Evolutionary conservation across 2,113 vertebrate species (phyloP).

Genomic region (Oreochromis niloticus): DNA sequence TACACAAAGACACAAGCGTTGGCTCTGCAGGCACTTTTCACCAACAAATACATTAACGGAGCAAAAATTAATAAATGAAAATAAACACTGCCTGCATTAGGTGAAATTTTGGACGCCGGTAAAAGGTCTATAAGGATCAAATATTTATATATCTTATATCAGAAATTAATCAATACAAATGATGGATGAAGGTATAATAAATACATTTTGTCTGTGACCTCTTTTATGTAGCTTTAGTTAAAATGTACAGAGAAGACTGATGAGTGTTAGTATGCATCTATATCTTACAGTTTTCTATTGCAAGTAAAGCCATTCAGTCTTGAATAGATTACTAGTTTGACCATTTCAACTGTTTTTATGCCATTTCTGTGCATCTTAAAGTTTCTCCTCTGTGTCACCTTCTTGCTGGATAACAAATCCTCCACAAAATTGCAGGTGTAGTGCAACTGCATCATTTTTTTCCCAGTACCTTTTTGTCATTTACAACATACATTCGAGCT

Average conservation of each 20-base stretch:
- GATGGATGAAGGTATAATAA: not conserved
- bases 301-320: not conserved
- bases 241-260: not conserved
- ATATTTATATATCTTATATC: not conserved
- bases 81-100: not conserved
- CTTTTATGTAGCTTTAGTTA: not conserved
- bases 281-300: not conserved
- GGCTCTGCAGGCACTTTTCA: not conserved
- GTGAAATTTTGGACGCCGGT: fast-evolving
- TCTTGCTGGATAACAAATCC: not conserved
- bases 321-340: not conserved
- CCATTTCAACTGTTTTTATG: not conserved
- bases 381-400: not conserved
- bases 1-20: not conserved
- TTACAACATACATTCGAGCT: not conserved
- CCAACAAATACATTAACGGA: not conserved
- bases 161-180: not conserved
- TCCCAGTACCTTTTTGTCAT: not conserved
- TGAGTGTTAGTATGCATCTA: not conserved
- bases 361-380: not conserved
- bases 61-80: not conserved
- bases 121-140: not conserved
- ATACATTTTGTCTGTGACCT: not conserved
- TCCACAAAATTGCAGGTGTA: not conserved
- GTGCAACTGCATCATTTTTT: not conserved